Evolutionary conservation across 2,797 vertebrate species (phyloP), one percentile per base, ranked within the genome.

Genomic region (Notolabrus celidotus): DNA sequence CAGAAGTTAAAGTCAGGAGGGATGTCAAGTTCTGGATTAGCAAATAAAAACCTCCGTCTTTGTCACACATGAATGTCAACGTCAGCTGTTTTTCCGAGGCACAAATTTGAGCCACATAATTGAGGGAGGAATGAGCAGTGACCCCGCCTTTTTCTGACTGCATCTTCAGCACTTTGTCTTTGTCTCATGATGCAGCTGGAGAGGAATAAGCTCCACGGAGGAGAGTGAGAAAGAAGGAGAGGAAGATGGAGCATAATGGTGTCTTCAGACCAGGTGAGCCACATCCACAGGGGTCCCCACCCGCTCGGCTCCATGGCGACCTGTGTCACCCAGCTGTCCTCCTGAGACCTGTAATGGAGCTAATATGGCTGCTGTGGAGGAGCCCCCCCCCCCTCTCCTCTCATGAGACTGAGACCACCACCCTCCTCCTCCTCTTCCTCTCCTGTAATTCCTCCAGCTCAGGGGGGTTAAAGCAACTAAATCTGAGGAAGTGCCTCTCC

Each of bases 331-430:
- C 53, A 53, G 74, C 65, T 57, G 74, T 79, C 64, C 80, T 84
- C 82, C 64, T 14, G 67, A 71, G 88, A 73, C 86, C 85, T 81
- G 73, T 68, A 68, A 80, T n/a, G 0, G 67, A 74, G 74, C 84
- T 87, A 88, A 88, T 72, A 71, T 73, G 54, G 82, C 82, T 62
- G 80, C 78, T 45, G 64, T 19, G 15, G 66, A 75, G 46, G 33
- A 34, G n/a, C n/a, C n/a, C n/a, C n/a, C 50, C n/a, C 14, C 25
- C 73, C 61, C 17, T 17, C 15, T 19, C 17, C 59, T 10, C 25
- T 58, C n/a, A n/a, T n/a, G n/a, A n/a, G n/a, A n/a, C n/a, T n/a
- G n/a, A n/a, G n/a, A n/a, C n/a, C 70, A 70, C 47, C 70, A 66
- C 60, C 72, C 56, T 57, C 15, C 25, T 54, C 41, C 41, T 10